These are phyloP conservation scores for Pipra filicauda DNA, from an alignment of 2,113 vertebrate species.

Conservation along the genomic window DNA sequence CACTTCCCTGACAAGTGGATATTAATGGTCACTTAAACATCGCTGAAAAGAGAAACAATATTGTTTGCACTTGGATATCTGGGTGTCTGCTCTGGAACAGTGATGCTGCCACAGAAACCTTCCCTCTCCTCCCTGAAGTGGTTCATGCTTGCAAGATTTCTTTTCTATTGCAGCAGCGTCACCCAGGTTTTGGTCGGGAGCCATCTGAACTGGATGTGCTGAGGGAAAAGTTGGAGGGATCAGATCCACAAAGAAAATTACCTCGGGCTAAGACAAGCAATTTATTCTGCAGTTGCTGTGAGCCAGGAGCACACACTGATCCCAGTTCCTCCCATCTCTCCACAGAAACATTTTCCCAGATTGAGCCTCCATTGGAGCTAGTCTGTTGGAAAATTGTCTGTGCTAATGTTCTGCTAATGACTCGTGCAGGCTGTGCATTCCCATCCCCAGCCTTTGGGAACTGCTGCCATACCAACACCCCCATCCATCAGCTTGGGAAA, in stretches of 20 bases:
- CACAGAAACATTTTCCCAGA: neutral
- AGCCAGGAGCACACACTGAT: neutral
- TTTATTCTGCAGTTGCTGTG: neutral
- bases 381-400: neutral
- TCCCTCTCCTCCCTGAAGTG: neutral
- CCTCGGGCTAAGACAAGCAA: constrained; percentile 1
- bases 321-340: neutral
- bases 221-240: neutral
- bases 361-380: neutral
- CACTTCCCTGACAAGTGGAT: neutral
- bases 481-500: neutral
- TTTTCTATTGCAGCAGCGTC: neutral
- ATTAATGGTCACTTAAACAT: neutral
- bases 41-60: neutral
- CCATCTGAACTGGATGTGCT: neutral
- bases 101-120: neutral
- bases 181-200: neutral
- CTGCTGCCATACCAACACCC: neutral
- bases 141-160: neutral
- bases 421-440: neutral
- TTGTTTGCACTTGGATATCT: neutral
- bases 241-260: neutral
- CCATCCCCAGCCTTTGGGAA: neutral
- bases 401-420: neutral
- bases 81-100: neutral